A percentile compares a stretch with the other conserved stretches of the same genome.
These are phyloP conservation scores for Champsocephalus esox DNA, from an alignment of 2,797 vertebrate species.

Conservation along the genomic window DNA sequence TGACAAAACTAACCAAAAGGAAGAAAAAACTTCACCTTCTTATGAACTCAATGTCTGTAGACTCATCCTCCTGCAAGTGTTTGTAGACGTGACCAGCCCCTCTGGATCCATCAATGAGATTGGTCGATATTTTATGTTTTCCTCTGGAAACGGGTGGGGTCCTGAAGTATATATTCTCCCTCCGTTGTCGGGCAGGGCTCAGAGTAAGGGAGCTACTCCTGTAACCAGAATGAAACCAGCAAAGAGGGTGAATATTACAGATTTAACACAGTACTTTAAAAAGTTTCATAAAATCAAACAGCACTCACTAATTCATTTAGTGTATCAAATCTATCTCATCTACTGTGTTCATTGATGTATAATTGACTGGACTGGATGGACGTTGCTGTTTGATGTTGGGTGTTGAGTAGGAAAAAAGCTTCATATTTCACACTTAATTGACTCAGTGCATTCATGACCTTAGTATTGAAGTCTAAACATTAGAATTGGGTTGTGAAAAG, in stretches of 20 bases:
- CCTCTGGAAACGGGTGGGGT: conserved; percentile 82
- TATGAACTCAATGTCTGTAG: conserved; percentile 74
- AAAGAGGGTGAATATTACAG: conserved; percentile 9
- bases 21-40: conserved; percentile 72
- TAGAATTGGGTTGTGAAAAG: conserved; percentile 13
- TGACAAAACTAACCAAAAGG: conserved; percentile 25
- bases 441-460: conserved; percentile 18
- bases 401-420: not conserved
- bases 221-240: conserved; percentile 38
- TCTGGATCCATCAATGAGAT: conserved; percentile 76
- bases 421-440: conserved; percentile 11
- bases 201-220: conserved; percentile 83
- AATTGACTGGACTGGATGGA: conserved; percentile 29
- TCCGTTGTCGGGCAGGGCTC: conserved; percentile 77
- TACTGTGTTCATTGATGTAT: conserved; percentile 30
- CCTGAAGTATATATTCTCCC: conserved; percentile 72
- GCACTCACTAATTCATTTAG: conserved; percentile 19
- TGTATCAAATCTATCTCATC: conserved; percentile 35
- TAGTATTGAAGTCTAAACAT: conserved; percentile 6
- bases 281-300: not conserved
- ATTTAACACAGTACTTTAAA: conserved; percentile 15
- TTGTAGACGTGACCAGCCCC: conserved; percentile 79
- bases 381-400: conserved; percentile 29
- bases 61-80: conserved; percentile 83
- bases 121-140: conserved; percentile 69